Evolutionary conservation across 2,888 invertebrate genomes (phyloP), one percentile per base, ranked within the genome.

Genomic region (Scaptomyza tumidula): DNA sequence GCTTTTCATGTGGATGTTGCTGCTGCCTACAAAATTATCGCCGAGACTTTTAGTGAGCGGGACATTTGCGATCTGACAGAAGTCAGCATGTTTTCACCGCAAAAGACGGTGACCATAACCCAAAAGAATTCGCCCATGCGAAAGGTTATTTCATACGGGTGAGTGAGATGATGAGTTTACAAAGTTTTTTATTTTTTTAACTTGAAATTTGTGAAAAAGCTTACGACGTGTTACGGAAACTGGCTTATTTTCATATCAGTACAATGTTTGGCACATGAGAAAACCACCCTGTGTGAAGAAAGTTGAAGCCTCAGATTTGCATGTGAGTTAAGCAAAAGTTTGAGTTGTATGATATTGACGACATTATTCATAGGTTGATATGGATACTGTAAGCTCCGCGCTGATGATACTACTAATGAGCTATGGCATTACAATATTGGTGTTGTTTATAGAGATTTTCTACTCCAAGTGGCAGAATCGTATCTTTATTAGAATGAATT

Each of bases 1-100:
- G 96, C 96, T 0, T 95, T 95, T 90, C 95, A 95, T 81, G 93
- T 95, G 5, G 95, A 96, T 89, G 94, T 94, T 0, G 93, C 94
- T 0, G 93, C 93, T 0, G 95, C 94, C 1, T 96, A 96, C 90
- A 94, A 94, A 69, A 94, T 95, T 27, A 95, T 96, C 86, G 93
- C 93, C 54, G 93, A 93, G 27, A 94, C 94, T 0, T 96, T 95
- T 81, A 93, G 92, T 0, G 95, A 95, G 83, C 92, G 93, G 50
- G 94, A 95, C 88, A 94, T 95, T 57, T 96, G 96, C 76, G 95
- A 95, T 68, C 91, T 95, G 1, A 93, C 94, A 0, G 95, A 95
- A 90, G 93, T 95, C 10, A 93, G 93, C 70, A 91, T 95, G 90
- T 94, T 94, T 85, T 93, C 93, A 0, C 93, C 94, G 0, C 94